Evolutionary conservation across 2,888 invertebrate genomes (phyloP), one percentile per base, ranked within the genome.

Genomic region (Lordiphosa fenestrarum): DNA sequence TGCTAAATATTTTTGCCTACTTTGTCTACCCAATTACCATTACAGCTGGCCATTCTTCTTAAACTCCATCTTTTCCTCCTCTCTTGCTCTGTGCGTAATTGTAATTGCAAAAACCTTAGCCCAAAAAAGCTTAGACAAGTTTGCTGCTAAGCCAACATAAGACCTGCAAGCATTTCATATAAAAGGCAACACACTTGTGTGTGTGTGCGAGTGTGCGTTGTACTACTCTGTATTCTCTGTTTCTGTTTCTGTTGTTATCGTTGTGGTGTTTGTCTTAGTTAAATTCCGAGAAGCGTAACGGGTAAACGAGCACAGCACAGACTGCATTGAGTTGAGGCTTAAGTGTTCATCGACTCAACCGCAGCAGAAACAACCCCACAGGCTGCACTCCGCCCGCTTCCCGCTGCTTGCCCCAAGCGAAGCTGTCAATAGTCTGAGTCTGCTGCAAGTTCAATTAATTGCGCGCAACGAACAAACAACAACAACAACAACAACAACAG

Each of bases 381-480:
- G 35, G 37, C n/a, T 35, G 13, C 42, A 37, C 25, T 40, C 10
- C 40, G 2, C 36, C 3, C 37, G 10, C 41, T 38, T 7, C 42
- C 25, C 44, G n/a, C 37, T n/a, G 13, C 39, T 6, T 15, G 10
- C 35, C 30, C 50, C 13, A 15, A 13, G 61, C 73, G 58, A 47
- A 64, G 74, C 80, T 82, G 80, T 84, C 85, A 86, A 86, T 85
- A 86, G 82, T 72, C 56, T 50, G 52, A 55, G 73, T 70, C 70
- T 74, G 76, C 80, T 71, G 78, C 83, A 84, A 86, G 86, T 86
- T 86, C 86, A 87, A 86, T 86, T 86, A 86, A 86, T 86, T 87
- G 85, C 86, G 83, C 73, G 83, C 82, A 80, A 72, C 84, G 74
- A 77, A 68, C 80, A 80, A 60, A 58, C 33, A 60, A 48, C 70